Conservation (phyloP, 2,113 vertebrate genomes). For the Apistogramma diplotaenia region DNA sequence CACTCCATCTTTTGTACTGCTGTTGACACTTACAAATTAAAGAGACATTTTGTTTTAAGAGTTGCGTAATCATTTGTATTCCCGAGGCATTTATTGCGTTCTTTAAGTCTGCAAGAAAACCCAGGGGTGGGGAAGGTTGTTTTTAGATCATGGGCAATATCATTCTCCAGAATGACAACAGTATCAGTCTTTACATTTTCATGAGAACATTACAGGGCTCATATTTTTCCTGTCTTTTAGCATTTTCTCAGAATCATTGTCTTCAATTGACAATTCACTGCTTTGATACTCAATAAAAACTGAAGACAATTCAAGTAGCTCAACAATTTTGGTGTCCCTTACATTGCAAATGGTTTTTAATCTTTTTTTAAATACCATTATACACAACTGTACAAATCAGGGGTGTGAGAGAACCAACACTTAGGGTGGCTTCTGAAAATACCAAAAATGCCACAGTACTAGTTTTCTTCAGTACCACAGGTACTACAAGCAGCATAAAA, state of each 20-base stretch:
- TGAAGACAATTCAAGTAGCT: too few species aligned
- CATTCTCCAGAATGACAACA: neutral
- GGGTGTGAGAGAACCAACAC: neutral
- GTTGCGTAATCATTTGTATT: conserved; percentile 57
- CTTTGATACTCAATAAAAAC: too few species aligned
- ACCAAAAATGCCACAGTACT: neutral
- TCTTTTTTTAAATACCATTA: neutral
- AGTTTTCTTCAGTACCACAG: neutral
- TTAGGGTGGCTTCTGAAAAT: neutral
- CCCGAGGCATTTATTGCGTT: neutral
- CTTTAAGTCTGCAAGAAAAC: neutral
- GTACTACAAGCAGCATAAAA: too few species aligned
- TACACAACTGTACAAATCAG: neutral
- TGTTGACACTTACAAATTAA: conserved; percentile 99
- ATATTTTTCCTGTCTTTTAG: too few species aligned
- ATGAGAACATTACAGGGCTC: neutral
- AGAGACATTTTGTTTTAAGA: conserved; percentile 99
- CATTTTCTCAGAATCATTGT: too few species aligned
- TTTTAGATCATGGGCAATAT: neutral
- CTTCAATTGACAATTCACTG: too few species aligned
- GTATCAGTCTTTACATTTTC: neutral
- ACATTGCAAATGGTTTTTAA: too few species aligned
- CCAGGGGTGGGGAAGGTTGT: neutral
- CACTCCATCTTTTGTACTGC: conserved; percentile 99
- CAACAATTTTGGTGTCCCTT: neutral